Conservation (phyloP, 2,888 invertebrate genomes). For the Athalia cordata region DNA sequence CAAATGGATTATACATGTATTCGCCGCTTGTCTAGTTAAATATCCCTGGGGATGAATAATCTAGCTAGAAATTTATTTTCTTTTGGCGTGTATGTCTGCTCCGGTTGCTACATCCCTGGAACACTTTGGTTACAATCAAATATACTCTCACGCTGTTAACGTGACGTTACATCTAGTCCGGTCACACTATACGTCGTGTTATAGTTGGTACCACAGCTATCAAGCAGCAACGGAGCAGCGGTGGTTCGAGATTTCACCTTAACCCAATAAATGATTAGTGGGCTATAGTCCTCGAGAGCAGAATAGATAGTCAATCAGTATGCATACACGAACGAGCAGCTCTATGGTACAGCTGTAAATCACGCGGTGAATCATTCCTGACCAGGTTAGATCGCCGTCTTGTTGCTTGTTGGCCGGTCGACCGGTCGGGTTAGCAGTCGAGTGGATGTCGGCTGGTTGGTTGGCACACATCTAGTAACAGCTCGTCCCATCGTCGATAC, state of each 20-base stretch:
- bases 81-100: no score
- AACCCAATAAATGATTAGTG: conserved; percentile 62
- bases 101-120: no score
- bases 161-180: not conserved
- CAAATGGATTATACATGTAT: conserved; percentile 1
- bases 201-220: not conserved
- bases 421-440: no score
- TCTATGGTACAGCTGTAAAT: conserved; percentile 59
- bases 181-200: conserved; percentile 36
- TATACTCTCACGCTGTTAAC: conserved; percentile 31
- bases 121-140: conserved; percentile 29
- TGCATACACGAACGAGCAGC: conserved; percentile 55
- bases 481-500: conserved; percentile 51
- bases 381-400: conserved; percentile 25
- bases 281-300: conserved; percentile 49
- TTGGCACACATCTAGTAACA: conserved; percentile 58
- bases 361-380: conserved; percentile 63
- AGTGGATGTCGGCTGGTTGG: not conserved
- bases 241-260: conserved; percentile 57
- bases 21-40: conserved; percentile 19
- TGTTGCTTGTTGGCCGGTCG: not conserved
- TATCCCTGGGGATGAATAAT: not conserved
- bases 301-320: conserved; percentile 64
- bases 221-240: conserved; percentile 33
- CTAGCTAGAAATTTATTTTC: not conserved